Percentiles rank a stretch among this genome's conserved stretches.
Evolutionary conservation across 2,113 vertebrate species (phyloP).

Genomic region (Pyxicephalus adspersus): DNA sequence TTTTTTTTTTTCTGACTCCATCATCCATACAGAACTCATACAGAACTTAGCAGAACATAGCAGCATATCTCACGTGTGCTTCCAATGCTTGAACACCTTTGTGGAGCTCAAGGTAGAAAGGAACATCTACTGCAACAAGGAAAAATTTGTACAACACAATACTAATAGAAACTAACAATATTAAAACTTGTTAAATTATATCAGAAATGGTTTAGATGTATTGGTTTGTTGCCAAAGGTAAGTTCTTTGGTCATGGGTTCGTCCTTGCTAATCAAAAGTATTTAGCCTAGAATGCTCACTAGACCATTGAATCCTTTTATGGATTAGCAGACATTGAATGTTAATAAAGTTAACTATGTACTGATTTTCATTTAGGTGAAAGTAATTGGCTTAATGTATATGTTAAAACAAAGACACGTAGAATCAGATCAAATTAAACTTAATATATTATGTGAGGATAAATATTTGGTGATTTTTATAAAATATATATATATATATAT

Average conservation of each 20-base stretch:
- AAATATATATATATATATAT: too few species aligned
- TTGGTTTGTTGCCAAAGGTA: not conserved
- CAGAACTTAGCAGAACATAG: too few species aligned
- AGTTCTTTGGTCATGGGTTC: conserved; percentile 8
- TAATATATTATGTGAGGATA: not conserved
- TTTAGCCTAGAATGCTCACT: conserved; percentile 35
- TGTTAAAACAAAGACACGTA: conserved; percentile 4
- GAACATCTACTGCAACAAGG: too few species aligned
- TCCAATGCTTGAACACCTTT: too few species aligned
- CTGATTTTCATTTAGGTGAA: conserved; percentile 23
- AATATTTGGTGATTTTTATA: not conserved
- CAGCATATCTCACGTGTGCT: too few species aligned
- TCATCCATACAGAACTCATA: too few species aligned
- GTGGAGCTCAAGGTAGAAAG: too few species aligned
- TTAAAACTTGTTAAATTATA: too few species aligned
- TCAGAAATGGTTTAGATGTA: not conserved
- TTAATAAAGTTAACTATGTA: conserved; percentile 39
- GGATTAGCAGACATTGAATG: conserved; percentile 34
- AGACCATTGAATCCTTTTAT: conserved; percentile 42
- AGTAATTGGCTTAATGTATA: conserved; percentile 43
- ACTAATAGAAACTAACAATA: too few species aligned
- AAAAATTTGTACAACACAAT: too few species aligned
- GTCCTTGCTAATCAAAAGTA: conserved; percentile 21
- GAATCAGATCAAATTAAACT: not conserved
- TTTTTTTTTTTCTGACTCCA: too few species aligned